Percentiles rank a stretch among this genome's conserved stretches.
Conservation (phyloP, 2,888 invertebrate genomes). For the Pyrrhia umbra region DNA sequence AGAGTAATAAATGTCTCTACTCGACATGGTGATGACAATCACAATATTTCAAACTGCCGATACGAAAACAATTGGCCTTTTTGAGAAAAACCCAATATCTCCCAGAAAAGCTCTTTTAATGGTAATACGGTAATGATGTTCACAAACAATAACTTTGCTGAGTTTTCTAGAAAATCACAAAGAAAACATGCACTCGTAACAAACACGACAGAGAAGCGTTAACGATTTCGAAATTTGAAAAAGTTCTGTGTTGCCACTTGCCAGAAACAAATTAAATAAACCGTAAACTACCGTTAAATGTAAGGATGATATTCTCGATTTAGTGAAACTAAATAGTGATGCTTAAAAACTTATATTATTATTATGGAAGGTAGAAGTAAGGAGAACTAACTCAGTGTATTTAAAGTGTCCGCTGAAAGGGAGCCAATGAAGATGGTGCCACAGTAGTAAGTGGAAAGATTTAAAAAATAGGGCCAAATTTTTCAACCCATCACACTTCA, state of each 20-base stretch:
- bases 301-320: conserved; percentile 14
- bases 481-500: too few relatives aligned
- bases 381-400: too few relatives aligned
- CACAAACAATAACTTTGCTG: conserved; percentile 17
- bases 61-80: conserved; percentile 22
- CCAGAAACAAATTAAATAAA: conserved; percentile 34
- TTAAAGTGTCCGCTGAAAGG: too few relatives aligned
- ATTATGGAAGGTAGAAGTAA: too few relatives aligned
- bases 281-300: conserved; percentile 1
- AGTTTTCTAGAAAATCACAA: conserved; percentile 55
- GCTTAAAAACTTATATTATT: too few relatives aligned
- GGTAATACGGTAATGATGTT: conserved; percentile 5
- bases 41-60: conserved; percentile 40
- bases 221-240: conserved; percentile 81
- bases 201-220: conserved; percentile 70
- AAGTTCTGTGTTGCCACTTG: conserved; percentile 62
- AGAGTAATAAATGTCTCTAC: conserved; percentile 96
- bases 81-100: conserved; percentile 12
- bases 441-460: too few relatives aligned
- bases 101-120: neutral
- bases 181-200: conserved; percentile 47
- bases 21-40: conserved; percentile 83
- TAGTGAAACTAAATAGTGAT: neutral
- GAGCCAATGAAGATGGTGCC: too few relatives aligned
- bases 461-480: too few relatives aligned